phyloP scores from a whole-genome alignment of 1,140 invertebrate genomes.

The Drosophila orosa region DNA sequence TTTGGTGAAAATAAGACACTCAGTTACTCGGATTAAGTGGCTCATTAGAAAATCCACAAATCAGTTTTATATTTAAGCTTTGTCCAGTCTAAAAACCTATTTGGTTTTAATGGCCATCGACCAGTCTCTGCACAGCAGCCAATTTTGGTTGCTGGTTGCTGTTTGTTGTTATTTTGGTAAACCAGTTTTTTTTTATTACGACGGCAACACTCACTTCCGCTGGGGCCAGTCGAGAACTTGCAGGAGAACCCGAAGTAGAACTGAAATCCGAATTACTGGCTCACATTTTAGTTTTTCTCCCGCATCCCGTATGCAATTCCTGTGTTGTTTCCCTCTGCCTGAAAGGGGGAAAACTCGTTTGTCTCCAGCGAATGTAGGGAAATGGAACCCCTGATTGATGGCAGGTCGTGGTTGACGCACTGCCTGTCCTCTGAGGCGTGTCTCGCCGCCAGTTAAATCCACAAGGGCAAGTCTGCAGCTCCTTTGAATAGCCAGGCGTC shows the following conservation, averaged over 20 bases:
- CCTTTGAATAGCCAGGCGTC: background rate
- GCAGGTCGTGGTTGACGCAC: slow-evolving; percentile 36
- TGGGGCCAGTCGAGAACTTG: background rate
- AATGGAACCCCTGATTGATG: slow-evolving; percentile 50
- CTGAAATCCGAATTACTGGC: slow-evolving; percentile 17
- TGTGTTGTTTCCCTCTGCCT: background rate
- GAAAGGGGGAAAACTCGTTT: slow-evolving; percentile 21
- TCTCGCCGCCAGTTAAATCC: background rate
- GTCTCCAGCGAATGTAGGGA: background rate
- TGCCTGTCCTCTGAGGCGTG: slow-evolving; percentile 32
- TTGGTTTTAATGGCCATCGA: slow-evolving; percentile 1
- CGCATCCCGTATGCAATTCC: slow-evolving; percentile 1
- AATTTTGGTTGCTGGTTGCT: background rate
- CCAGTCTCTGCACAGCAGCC: background rate
- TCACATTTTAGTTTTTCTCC: slow-evolving; percentile 9
- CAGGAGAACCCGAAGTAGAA: slow-evolving; percentile 1
- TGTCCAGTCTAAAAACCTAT: background rate
- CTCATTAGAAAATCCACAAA: background rate
- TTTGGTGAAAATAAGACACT: background rate
- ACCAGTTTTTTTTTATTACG: slow-evolving; percentile 21
- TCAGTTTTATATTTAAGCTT: background rate
- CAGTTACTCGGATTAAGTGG: too few species aligned
- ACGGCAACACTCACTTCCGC: slow-evolving; percentile 24
- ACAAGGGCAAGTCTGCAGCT: background rate
- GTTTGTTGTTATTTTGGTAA: slow-evolving; percentile 9